phyloP scores from a whole-genome alignment of 35 echinoderm and acorn worm species.

The Strongylocentrotus purpuratus region DNA sequence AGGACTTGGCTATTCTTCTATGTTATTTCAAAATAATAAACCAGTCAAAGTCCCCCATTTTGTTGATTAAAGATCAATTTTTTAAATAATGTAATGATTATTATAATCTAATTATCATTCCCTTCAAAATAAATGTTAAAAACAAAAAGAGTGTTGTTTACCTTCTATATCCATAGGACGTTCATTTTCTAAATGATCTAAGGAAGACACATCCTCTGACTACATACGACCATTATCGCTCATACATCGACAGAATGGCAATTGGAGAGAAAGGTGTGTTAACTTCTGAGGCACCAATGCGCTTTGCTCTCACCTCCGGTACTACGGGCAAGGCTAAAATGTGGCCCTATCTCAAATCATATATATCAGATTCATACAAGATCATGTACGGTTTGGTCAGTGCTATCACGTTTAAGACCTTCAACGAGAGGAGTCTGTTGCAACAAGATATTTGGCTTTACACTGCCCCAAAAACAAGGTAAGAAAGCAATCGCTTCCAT shows the following conservation, averaged over 20 bases:
- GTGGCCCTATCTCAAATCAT: conserved; percentile 32
- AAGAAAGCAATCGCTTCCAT: neutral
- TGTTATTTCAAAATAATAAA: too few relatives aligned
- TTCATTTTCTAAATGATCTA: conserved; percentile 57
- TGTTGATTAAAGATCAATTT: too few relatives aligned
- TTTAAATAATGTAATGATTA: too few relatives aligned
- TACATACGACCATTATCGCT: conserved; percentile 60
- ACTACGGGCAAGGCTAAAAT: conserved; percentile 62
- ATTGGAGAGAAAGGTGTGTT: conserved; percentile 72
- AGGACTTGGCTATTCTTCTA: too few relatives aligned
- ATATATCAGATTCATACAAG: neutral
- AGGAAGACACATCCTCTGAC: conserved; percentile 58
- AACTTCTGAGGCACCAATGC: conserved; percentile 36
- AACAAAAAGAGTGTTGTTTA: too few relatives aligned
- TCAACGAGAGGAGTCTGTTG: neutral
- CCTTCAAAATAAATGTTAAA: too few relatives aligned
- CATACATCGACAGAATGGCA: conserved; percentile 62
- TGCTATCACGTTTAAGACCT: neutral
- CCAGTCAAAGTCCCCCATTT: too few relatives aligned
- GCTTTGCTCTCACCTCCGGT: conserved; percentile 64
- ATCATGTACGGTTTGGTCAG: neutral
- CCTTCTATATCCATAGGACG: neutral
- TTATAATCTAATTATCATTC: too few relatives aligned
- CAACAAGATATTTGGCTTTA: conserved; percentile 26
- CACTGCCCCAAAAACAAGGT: neutral